Conservation (phyloP, 2,797 vertebrate genomes). For the Pristis pectinata region DNA sequence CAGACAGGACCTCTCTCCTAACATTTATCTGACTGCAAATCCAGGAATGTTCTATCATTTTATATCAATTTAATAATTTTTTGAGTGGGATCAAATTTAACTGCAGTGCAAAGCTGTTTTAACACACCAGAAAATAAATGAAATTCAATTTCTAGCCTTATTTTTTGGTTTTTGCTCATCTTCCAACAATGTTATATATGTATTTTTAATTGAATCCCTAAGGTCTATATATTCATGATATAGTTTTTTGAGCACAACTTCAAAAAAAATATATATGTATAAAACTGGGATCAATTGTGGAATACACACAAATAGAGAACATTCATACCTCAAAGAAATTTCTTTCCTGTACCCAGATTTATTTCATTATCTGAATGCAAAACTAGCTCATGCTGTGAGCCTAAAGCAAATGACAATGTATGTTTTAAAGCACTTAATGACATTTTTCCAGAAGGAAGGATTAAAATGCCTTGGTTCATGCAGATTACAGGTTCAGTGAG, state of each 20-base stretch:
- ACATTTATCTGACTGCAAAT: no score
- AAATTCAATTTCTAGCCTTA: background rate
- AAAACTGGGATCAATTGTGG: conserved; percentile 13
- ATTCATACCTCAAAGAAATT: conserved; percentile 1
- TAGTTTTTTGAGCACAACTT: conserved; percentile 2
- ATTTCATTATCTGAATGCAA: conserved; percentile 14
- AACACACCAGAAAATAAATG: background rate
- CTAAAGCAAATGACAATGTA: conserved; percentile 52
- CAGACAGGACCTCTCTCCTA: no score
- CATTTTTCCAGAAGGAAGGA: conserved; percentile 63
- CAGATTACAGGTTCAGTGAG: conserved; percentile 63
- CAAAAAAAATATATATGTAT: conserved; percentile 11
- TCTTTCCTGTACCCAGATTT: conserved; percentile 13
- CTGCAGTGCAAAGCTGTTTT: no score
- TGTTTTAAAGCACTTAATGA: conserved; percentile 62
- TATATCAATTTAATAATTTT: no score
- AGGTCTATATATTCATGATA: background rate
- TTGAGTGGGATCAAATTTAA: no score
- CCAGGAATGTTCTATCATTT: no score
- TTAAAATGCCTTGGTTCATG: conserved; percentile 65
- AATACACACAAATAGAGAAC: background rate
- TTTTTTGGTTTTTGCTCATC: background rate
- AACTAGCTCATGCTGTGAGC: conserved; percentile 48
- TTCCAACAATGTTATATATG: background rate
- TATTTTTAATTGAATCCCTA: background rate